Evolutionary conservation across 2,113 vertebrate species (phyloP), one percentile per base, ranked within the genome.

Genomic region (Ptilorrhoa leucosticta): DNA sequence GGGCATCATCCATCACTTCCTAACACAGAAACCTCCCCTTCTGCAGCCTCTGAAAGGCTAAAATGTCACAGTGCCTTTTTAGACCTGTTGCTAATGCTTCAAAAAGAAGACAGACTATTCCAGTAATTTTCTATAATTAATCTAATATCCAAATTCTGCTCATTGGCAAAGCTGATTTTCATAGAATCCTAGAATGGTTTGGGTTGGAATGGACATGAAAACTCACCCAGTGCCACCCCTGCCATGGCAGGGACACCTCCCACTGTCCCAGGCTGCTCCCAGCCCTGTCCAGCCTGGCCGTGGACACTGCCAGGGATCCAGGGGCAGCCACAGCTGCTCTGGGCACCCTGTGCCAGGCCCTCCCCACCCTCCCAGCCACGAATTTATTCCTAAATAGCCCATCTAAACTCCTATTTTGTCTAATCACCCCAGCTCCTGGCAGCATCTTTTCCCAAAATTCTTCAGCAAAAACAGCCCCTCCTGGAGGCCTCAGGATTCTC

Each of bases 161-260:
- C 40, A 10, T 3, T n/a, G 31, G 33, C 30, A 69, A 45, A 78
- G 54, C 10, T 75, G 56, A 53, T 57, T 54, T 31, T 31, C 5
- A 22, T 3, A 1, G 10, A 61, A 40, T 53, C 6, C 54, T 24
- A 15, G 14, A 9, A 1, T 22, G 53, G 6, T n/a, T 21, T 75
- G 17, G 23, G 39, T 17, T 30, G 20, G 20, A 42, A 64, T 4
- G 26, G 48, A 71, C 0, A 0, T 4, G 6, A 22, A 56, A 63
- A 0, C 9, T 0, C 56, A n/a, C 0, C n/a, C 54, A 22, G 6
- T 5, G 1, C 35, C n/a, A 28, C 18, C 24, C n/a, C 12, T 23
- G 40, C 10, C 23, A 5, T 6, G 60, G 61, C 61, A 76, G 53
- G 83, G 83, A 68, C 39, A 21, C 33, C 48, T 72, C 7, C 64